Evolutionary conservation across 2,113 vertebrate species (phyloP), one percentile per base, ranked within the genome.

Genomic region (Condylura cristata): DNA sequence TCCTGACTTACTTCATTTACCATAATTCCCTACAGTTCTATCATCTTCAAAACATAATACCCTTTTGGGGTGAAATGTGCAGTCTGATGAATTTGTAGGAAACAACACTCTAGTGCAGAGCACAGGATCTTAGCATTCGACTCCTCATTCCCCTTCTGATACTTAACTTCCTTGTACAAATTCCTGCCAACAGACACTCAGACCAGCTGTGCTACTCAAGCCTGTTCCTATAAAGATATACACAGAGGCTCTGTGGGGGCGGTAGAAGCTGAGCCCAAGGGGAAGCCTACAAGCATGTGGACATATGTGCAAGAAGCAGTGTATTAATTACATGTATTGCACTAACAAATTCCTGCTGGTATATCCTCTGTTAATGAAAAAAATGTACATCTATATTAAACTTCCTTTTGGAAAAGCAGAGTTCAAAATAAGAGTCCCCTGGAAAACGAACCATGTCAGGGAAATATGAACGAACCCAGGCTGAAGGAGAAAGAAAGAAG

Each of bases 381-480:
- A 56, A 56, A 56, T 48, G 32, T 6, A 44, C 5, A 22, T 81
- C 39, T 86, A 17, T 39, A 82, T 61, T 63, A 88, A 32, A 61
- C 68, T 93, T 89, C 39, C 24, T 68, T 39, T 85, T 58, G 8
- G 32, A 58, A 91, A 85, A 72, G 56, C 63, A 61, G 70, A 93
- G 51, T 66, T 86, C 80, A 79, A 83, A 90, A 37, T 53, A 65
- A 61, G 30, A 93, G 56, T 71, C 48, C 65, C 11, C 0, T 56
- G 56, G 17, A 84, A 90, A 63, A 37, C 34, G 30, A 17, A 2
- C 17, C 22, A 24, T 51, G 60, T 71, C 79, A 95, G 66, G 76
- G 90, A 85, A 95, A 91, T 46, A 1, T 32, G 28, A 11, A 86
- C 68, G 72, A 60, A 89, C 53, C 37, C 41, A 20, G 56, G 34